Conservation (phyloP, 2,797 vertebrate genomes). For the Megaceryle alcyon region DNA sequence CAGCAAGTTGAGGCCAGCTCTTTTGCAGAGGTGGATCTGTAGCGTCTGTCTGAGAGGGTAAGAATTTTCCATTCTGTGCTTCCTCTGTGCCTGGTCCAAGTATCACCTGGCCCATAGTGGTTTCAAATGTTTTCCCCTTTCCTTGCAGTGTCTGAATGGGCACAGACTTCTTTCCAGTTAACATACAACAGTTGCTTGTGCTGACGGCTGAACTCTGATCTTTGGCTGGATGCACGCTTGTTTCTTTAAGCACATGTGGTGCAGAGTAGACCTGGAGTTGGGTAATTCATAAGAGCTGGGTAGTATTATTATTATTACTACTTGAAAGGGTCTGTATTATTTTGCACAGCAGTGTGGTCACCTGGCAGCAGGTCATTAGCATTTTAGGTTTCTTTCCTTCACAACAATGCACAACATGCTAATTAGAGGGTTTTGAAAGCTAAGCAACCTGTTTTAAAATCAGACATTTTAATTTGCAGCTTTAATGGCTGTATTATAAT, state of each 20-base stretch:
- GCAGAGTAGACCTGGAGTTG: conserved; percentile 37
- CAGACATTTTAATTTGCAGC: conserved; percentile 84
- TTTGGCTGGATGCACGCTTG: neutral
- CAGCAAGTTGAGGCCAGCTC: neutral
- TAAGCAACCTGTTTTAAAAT: conserved; percentile 86
- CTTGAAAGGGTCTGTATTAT: conserved; percentile 74
- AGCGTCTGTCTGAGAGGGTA: neutral
- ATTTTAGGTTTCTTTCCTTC: conserved; percentile 79
- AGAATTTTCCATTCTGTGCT: neutral
- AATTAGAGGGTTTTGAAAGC: conserved; percentile 84
- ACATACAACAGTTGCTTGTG: conserved; percentile 27
- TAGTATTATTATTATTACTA: conserved; percentile 38
- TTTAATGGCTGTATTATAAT: conserved; percentile 84
- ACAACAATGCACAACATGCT: conserved; percentile 83
- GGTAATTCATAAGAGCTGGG: conserved; percentile 58
- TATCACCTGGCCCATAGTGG: neutral
- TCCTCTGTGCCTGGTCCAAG: neutral
- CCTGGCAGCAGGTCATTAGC: conserved; percentile 83
- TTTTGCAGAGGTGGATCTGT: neutral
- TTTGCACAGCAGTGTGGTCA: conserved; percentile 77
- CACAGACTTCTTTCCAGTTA: conserved; percentile 12
- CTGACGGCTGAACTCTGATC: conserved; percentile 38
- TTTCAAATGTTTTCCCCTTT: neutral
- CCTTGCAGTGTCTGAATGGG: neutral
- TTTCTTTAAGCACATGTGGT: conserved; percentile 47